These are phyloP conservation scores for Actinemys pallida DNA, from an alignment of 2,113 vertebrate species.

Conservation along the genomic window DNA sequence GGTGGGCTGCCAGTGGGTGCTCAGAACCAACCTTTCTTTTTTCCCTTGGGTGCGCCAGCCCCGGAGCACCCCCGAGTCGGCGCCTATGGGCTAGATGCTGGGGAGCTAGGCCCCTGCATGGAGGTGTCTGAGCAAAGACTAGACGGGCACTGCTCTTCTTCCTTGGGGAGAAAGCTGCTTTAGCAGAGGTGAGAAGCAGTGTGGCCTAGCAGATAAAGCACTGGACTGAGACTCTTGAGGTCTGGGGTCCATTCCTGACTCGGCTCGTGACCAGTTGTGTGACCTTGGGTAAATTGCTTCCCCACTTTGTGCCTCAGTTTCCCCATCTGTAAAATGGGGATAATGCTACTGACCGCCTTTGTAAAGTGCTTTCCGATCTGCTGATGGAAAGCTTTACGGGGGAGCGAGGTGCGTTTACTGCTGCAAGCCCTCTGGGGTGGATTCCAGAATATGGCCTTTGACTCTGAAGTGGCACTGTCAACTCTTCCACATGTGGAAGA, in stretches of 20 bases:
- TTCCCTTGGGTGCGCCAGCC: no score
- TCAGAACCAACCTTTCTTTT: no score
- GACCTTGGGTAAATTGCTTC: not conserved
- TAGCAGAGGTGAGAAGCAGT: not conserved
- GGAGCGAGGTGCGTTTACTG: not conserved
- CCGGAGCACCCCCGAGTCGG: no score
- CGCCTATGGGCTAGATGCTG: no score
- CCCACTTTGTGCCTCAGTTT: not conserved
- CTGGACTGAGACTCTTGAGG: not conserved
- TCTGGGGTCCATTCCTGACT: not conserved
- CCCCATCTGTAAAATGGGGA: not conserved
- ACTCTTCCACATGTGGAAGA: no score
- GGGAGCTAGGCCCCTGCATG: not conserved
- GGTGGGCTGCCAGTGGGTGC: no score
- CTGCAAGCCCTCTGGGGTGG: not conserved
- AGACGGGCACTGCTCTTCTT: not conserved
- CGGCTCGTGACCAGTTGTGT: not conserved
- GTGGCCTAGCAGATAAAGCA: not conserved
- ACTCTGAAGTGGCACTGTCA: not conserved
- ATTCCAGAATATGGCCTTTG: not conserved
- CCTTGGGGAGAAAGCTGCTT: not conserved
- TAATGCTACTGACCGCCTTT: not conserved
- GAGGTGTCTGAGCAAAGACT: not conserved
- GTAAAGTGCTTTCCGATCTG: not conserved
- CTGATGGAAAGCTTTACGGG: not conserved